phyloP scores from a whole-genome alignment of 92 coral and sea anemone genomes.

The Zoanthus solanderi region DNA sequence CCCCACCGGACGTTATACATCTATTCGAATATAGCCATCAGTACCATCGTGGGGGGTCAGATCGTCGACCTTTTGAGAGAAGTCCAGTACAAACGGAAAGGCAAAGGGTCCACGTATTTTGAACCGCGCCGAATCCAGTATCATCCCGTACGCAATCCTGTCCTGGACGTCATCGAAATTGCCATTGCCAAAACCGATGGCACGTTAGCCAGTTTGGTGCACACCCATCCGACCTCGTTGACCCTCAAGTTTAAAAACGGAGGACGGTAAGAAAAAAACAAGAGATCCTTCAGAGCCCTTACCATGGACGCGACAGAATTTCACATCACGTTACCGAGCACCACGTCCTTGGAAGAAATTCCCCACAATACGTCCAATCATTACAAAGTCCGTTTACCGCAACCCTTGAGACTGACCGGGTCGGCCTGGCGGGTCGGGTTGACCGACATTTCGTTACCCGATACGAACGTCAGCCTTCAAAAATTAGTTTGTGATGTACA shows the following conservation, averaged over 20 bases:
- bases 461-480: background rate
- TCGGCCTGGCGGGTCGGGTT: slow-evolving; percentile 15
- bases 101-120: background rate
- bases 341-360: slow-evolving; percentile 4
- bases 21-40: no score
- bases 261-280: no score
- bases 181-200: background rate
- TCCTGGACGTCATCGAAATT: background rate
- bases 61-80: background rate
- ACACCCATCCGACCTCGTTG: background rate
- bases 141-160: background rate
- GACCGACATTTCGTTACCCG: slow-evolving; percentile 9
- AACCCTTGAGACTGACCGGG: background rate
- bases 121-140: slow-evolving; percentile 1
- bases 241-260: background rate
- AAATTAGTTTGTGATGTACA: slow-evolving; percentile 15
- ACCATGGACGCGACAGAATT: background rate
- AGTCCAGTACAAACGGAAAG: background rate
- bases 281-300: no score
- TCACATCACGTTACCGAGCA: slow-evolving; percentile 1
- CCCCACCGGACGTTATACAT: no score
- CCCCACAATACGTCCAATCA: background rate
- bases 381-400: background rate
- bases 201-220: background rate
- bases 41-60: background rate